Evolutionary conservation across 1,140 invertebrate genomes (phyloP), one percentile per base, ranked within the genome.

Genomic region (Anastrepha ludens): DNA sequence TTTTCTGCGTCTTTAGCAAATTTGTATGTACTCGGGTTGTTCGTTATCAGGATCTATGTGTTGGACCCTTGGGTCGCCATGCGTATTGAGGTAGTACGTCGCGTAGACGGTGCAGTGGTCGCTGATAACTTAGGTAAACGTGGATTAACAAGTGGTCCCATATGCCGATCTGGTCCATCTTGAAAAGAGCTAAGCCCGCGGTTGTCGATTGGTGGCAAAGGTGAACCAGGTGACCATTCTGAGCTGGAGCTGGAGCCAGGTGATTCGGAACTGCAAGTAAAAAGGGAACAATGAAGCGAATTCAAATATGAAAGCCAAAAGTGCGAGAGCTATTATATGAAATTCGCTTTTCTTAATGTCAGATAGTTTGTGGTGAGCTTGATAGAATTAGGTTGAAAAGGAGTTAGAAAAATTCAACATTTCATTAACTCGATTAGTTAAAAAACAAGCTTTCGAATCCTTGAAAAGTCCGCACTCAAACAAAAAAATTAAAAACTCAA

Each of bases 161-260:
- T 93, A 5, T 92, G 87, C 0, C 92, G 89, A 88, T 93, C 93
- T 0, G 90, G 90, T 67, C 89, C 89, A 47, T 92, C 90, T 62
- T 50, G 87, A 47, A 78, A 85, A 7, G 59, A n/a, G 60, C 50
- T 59, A 62, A 86, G 20, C 41, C 41, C 39, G 55, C 92, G 91
- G 29, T 62, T 89, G 20, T 93, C 92, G 3, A 93, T 92, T 2
- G 89, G 89, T 9, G 92, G 91, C 86, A 93, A 88, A 3, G 93
- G 93, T 55, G 92, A 93, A 67, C 90, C 91, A 39, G 92, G 92
- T 2, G 92, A 91, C 93, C 93, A 93, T 81, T 93, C 93, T 0
- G 93, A 93, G 78, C 93, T 90, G 13, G 93, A 93, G 88, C 92
- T 93, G 44, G 93, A 93, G 39, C 92, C 91, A 0, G 93, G 92